Conservation (phyloP, 2,113 vertebrate genomes). For the Caretta caretta region DNA sequence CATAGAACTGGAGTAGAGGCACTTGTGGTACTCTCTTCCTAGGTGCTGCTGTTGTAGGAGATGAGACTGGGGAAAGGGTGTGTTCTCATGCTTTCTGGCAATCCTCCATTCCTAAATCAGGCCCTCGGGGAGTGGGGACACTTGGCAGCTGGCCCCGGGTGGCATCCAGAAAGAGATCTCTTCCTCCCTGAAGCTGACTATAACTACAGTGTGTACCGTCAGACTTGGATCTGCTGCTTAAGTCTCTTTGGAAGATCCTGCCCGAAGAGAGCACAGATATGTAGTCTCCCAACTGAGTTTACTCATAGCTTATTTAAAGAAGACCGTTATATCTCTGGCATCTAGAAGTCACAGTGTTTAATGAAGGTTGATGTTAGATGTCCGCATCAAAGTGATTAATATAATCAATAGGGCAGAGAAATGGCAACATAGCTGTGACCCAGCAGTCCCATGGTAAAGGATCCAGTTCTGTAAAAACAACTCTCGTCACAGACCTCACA, state of each 20-base stretch:
- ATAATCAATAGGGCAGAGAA: conserved; percentile 31
- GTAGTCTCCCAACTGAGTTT: conserved; percentile 54
- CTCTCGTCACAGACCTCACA: no score
- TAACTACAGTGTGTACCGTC: conserved; percentile 7
- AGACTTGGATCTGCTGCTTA: conserved; percentile 1
- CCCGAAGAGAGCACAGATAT: conserved; percentile 45
- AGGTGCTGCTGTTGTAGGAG: background rate
- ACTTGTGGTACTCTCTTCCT: background rate
- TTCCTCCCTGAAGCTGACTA: background rate
- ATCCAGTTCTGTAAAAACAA: no score
- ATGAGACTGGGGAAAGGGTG: background rate
- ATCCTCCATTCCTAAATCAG: background rate
- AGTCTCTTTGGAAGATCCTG: background rate
- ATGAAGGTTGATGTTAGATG: conserved; percentile 60
- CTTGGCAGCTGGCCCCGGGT: background rate
- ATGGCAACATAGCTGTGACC: background rate
- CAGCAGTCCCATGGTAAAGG: background rate
- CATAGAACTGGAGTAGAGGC: background rate
- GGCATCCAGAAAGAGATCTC: background rate
- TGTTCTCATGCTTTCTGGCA: background rate
- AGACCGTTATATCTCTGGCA: conserved; percentile 55
- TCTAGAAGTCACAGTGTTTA: conserved; percentile 28
- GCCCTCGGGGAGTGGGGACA: background rate
- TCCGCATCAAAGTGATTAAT: conserved; percentile 35
- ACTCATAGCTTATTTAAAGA: conserved; percentile 65